Evolutionary conservation across 2,888 invertebrate genomes (phyloP).

Genomic region (Apamea crenata): DNA sequence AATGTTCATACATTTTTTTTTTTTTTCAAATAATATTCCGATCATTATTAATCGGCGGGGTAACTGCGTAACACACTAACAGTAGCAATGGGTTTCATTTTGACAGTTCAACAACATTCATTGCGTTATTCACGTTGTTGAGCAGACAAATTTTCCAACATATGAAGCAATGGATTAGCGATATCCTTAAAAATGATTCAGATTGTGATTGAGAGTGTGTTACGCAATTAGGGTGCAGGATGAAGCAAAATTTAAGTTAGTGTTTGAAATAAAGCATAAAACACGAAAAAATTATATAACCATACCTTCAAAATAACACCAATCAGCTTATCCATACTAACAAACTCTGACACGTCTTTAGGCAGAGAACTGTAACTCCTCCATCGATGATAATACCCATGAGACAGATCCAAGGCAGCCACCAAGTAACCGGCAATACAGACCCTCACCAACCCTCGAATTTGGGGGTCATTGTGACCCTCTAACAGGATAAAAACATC

Average conservation of each 20-base stretch:
- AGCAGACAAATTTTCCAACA: too few species aligned
- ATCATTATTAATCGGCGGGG: not conserved
- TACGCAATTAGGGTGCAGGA: too few species aligned
- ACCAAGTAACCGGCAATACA: slow-evolving; percentile 93
- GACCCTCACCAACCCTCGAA: slow-evolving; percentile 93
- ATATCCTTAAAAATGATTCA: too few species aligned
- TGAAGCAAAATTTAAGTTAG: not conserved
- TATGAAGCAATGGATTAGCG: too few species aligned
- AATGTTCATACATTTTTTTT: not conserved
- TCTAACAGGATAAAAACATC: slow-evolving; percentile 93
- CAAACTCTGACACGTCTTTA: slow-evolving; percentile 80
- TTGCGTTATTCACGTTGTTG: too few species aligned
- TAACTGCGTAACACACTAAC: too few species aligned
- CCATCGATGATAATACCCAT: slow-evolving; percentile 90
- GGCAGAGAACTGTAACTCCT: slow-evolving; percentile 79
- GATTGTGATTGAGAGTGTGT: too few species aligned
- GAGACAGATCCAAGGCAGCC: slow-evolving; percentile 89
- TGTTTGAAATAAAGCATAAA: not conserved
- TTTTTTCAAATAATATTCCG: not conserved
- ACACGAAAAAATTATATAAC: slow-evolving; percentile 60
- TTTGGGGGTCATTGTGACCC: slow-evolving; percentile 94
- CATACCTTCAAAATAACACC: slow-evolving; percentile 90
- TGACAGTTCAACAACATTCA: too few species aligned
- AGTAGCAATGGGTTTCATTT: too few species aligned
- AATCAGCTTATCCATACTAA: slow-evolving; percentile 87